These are phyloP conservation scores for Furcifer pardalis DNA, from an alignment of 2,797 vertebrate species.

Conservation along the genomic window DNA sequence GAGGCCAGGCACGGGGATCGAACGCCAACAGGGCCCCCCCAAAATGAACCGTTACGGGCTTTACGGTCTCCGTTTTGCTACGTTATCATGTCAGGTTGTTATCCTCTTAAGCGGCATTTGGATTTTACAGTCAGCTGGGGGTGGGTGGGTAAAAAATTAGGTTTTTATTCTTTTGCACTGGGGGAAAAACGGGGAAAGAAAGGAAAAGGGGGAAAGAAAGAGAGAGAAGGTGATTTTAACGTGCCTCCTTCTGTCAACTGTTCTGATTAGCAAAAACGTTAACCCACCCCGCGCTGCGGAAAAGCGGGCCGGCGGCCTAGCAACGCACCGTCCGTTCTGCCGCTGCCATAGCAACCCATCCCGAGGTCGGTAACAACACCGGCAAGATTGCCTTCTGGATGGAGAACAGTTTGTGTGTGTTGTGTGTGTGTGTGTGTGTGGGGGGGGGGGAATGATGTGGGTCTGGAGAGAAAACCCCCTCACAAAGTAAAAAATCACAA, in stretches of 20 bases:
- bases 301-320: background rate
- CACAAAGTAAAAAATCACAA: no score
- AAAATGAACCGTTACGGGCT: background rate
- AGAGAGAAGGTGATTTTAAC: no score
- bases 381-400: background rate
- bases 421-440: no score
- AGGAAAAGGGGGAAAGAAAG: no score
- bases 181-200: no score
- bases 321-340: background rate
- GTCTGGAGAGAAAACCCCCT: no score
- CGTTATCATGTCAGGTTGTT: background rate
- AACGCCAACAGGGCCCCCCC: accelerated
- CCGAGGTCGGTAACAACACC: conserved; percentile 16
- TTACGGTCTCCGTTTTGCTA: no score
- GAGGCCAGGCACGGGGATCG: no score
- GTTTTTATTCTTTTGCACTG: no score
- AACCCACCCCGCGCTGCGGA: background rate
- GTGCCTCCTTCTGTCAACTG: background rate
- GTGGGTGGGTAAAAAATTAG: no score
- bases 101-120: background rate
- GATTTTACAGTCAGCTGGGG: background rate
- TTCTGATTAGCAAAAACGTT: background rate
- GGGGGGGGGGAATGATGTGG: no score
- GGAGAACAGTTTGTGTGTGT: no score
- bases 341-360: conserved; percentile 63